Evolutionary conservation across 2,797 vertebrate genomes (phyloP).

Genomic region (Eulemur albifrons): DNA sequence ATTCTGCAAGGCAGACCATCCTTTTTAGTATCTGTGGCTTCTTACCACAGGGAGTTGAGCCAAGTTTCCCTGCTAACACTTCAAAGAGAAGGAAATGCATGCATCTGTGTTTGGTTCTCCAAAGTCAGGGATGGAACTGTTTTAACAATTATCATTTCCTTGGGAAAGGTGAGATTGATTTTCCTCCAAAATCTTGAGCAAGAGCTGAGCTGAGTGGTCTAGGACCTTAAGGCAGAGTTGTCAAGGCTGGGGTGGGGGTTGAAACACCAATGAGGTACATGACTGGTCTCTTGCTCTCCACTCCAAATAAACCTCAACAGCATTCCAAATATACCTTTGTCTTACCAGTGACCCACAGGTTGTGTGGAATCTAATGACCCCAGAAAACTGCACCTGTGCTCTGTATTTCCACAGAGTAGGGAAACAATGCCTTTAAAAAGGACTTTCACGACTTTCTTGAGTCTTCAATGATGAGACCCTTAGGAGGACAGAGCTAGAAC

Average conservation of each 20-base stretch:
- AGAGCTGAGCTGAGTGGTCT: background rate
- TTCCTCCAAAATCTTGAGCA: background rate
- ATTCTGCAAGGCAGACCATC: background rate
- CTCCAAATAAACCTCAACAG: background rate
- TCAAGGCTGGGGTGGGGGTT: background rate
- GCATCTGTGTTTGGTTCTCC: background rate
- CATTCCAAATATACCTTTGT: background rate
- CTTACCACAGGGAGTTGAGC: background rate
- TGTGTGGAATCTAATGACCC: background rate
- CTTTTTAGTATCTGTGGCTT: background rate
- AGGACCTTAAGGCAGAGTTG: background rate
- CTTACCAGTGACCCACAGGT: background rate
- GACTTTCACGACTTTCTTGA: background rate
- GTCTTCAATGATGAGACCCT: background rate
- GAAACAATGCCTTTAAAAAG: background rate
- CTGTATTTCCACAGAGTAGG: fast-evolving
- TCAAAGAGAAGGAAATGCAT: background rate
- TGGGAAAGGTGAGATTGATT: background rate
- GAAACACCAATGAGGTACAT: no score
- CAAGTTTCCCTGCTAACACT: background rate
- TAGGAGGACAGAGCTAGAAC: background rate
- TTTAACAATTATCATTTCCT: background rate
- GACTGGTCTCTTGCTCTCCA: background rate
- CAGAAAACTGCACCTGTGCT: background rate
- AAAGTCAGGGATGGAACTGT: background rate